A percentile compares a stretch with the other conserved stretches of the same genome.
phyloP scores from a whole-genome alignment of 30 jellyfish, hydroid and myxozoan genomes.

The Catostylus mosaicus region DNA sequence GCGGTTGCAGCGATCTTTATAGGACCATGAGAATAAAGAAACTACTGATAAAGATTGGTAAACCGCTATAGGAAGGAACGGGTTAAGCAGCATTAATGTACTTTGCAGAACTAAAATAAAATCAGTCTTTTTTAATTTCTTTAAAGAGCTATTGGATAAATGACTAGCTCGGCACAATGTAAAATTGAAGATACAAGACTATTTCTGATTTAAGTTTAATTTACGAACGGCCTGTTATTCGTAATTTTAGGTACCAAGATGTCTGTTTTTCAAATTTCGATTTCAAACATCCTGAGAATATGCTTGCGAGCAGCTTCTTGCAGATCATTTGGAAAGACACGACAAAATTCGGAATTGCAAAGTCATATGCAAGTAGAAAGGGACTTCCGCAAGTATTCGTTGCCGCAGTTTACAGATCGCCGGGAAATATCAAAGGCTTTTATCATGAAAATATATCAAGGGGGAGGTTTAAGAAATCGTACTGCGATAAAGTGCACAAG shows the following conservation, averaged over 20 bases:
- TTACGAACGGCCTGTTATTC: too few relatives aligned
- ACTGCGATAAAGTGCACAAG: constrained; percentile 34
- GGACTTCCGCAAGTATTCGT: constrained; percentile 53
- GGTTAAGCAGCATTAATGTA: too few relatives aligned
- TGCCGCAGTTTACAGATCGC: constrained; percentile 65
- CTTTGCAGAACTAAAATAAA: too few relatives aligned
- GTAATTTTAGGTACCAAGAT: constrained; percentile 91
- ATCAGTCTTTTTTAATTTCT: too few relatives aligned
- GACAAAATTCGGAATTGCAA: constrained; percentile 70
- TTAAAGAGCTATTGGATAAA: too few relatives aligned
- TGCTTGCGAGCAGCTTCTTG: constrained; percentile 61
- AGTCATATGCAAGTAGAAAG: neutral
- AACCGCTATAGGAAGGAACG: too few relatives aligned
- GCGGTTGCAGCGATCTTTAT: too few relatives aligned
- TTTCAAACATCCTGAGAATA: constrained; percentile 69
- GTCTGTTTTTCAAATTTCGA: constrained; percentile 82
- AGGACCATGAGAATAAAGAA: too few relatives aligned
- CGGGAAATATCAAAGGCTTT: constrained; percentile 69
- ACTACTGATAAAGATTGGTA: too few relatives aligned
- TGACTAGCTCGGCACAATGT: too few relatives aligned
- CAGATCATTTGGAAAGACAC: constrained; percentile 74
- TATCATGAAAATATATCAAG: constrained; percentile 40
- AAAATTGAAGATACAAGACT: too few relatives aligned
- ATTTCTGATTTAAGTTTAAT: too few relatives aligned
- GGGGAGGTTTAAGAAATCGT: constrained; percentile 66